phyloP scores from a whole-genome alignment of 1,140 invertebrate genomes.

The Drosophila orena region DNA sequence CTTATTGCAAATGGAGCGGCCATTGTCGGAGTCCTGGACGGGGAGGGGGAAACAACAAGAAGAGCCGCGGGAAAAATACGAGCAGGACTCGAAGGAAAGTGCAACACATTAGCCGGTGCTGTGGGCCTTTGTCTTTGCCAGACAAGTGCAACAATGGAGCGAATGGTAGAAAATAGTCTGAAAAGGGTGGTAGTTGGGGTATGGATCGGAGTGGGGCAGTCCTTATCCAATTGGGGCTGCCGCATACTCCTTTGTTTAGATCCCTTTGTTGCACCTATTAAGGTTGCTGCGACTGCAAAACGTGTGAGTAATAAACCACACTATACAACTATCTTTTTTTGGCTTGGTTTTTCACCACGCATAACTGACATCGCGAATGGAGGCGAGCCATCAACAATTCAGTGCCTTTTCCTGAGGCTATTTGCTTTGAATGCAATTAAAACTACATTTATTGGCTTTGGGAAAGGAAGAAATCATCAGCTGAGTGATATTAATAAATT shows the following conservation, averaged over 20 bases:
- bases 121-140: slow-evolving; percentile 56
- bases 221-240: slow-evolving; percentile 45
- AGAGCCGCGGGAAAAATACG: not conserved
- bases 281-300: slow-evolving; percentile 41
- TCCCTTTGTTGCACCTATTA: slow-evolving; percentile 43
- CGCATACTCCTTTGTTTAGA: slow-evolving; percentile 40
- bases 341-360: not conserved
- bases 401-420: slow-evolving; percentile 18
- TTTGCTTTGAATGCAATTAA: slow-evolving; percentile 60
- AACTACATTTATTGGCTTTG: slow-evolving; percentile 38
- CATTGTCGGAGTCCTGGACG: slow-evolving; percentile 41
- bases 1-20: slow-evolving; percentile 33
- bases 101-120: slow-evolving; percentile 72
- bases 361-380: slow-evolving; percentile 31
- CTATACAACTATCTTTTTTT: not conserved
- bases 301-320: slow-evolving; percentile 20
- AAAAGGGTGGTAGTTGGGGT: not conserved
- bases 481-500: slow-evolving; percentile 52
- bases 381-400: slow-evolving; percentile 30
- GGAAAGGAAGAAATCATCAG: slow-evolving; percentile 15
- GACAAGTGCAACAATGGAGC: slow-evolving; percentile 42
- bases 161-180: slow-evolving; percentile 17
- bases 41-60: not conserved
- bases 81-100: slow-evolving; percentile 42
- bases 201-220: not conserved